Evolutionary conservation across 2,888 invertebrate genomes (phyloP).

Genomic region (Drosophila lacicola): DNA sequence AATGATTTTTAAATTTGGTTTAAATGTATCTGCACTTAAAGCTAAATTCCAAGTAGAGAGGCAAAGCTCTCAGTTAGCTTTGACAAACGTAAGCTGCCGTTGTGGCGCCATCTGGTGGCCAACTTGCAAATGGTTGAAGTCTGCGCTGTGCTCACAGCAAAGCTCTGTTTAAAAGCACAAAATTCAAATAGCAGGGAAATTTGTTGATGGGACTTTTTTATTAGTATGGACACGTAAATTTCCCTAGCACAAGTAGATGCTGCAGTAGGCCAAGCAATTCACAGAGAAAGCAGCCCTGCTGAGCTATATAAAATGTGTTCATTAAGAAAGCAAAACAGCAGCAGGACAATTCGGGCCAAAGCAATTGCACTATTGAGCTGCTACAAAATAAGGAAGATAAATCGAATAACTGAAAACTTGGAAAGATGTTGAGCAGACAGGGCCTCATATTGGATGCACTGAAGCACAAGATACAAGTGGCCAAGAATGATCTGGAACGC

Average conservation of each 20-base stretch:
- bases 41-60: no score
- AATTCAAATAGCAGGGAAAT: conserved; percentile 49
- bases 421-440: neutral
- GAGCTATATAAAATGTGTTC: neutral
- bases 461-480: conserved; percentile 16
- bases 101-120: conserved; percentile 22
- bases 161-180: conserved; percentile 1
- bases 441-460: conserved; percentile 14
- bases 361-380: neutral
- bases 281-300: neutral
- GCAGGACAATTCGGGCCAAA: neutral
- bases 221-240: neutral
- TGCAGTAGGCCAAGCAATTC: neutral
- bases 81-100: neutral
- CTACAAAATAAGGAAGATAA: no score
- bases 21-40: no score
- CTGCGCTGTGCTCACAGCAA: neutral
- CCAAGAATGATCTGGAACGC: conserved; percentile 17
- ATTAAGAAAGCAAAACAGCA: neutral
- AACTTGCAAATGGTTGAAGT: conserved; percentile 7
- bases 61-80: neutral
- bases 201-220: neutral
- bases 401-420: neutral
- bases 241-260: neutral
- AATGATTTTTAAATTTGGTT: neutral